Conservation (phyloP, 2,888 invertebrate genomes). For the Thymelicus lineola region DNA sequence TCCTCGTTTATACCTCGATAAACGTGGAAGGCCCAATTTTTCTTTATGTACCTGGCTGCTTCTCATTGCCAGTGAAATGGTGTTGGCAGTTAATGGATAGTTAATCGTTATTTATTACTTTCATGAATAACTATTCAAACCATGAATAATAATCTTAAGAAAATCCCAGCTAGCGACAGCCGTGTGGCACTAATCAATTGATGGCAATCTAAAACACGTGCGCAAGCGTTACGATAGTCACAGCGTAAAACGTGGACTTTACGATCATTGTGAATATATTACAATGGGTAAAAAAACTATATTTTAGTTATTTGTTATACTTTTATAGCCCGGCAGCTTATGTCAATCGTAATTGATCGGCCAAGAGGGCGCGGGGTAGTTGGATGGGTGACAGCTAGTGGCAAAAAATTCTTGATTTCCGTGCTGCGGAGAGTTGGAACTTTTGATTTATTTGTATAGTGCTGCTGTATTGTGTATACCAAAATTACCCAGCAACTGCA, state of each 20-base stretch:
- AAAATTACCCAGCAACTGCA: too few species aligned
- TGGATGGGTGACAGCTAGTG: too few species aligned
- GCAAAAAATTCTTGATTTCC: too few species aligned
- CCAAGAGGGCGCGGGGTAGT: too few species aligned
- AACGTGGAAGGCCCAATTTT: neutral
- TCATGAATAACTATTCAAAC: neutral
- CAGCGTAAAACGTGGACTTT: neutral
- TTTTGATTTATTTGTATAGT: too few species aligned
- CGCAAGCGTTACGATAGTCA: slow-evolving; percentile 43
- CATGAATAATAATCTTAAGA: neutral
- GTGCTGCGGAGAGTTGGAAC: too few species aligned
- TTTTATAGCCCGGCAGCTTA: too few species aligned
- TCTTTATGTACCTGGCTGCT: neutral
- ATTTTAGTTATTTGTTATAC: too few species aligned
- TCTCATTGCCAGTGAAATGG: neutral
- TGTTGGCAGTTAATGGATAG: neutral
- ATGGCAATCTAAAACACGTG: slow-evolving; percentile 64
- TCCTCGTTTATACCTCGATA: too few species aligned
- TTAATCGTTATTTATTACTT: neutral
- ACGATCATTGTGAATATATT: neutral
- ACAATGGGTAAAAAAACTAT: neutral
- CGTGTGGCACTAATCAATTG: slow-evolving; percentile 73
- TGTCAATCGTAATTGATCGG: too few species aligned
- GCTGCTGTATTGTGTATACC: too few species aligned
- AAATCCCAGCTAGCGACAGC: slow-evolving; percentile 37